Evolutionary conservation across 1,140 invertebrate species (phyloP).

Genomic region (Orussus abietinus): DNA sequence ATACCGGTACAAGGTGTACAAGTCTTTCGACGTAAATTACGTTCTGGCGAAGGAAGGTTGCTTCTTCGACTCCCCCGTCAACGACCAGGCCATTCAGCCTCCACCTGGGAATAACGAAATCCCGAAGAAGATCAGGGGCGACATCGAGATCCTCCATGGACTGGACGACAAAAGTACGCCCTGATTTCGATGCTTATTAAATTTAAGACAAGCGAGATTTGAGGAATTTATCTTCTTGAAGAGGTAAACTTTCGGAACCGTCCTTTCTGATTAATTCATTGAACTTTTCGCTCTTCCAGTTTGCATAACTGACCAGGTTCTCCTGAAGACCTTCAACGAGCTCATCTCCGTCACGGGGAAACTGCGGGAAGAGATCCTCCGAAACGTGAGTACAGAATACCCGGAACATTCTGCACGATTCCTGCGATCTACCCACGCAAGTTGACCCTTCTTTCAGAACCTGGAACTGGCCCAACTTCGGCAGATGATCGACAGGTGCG

Average conservation of each 20-base stretch:
- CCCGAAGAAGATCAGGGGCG: constrained; percentile 55
- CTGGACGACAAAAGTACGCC: constrained; percentile 63
- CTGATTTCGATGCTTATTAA: constrained; percentile 8
- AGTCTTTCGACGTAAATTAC: too few species aligned
- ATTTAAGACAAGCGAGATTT: not conserved
- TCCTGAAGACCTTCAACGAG: constrained; percentile 67
- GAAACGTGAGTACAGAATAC: constrained; percentile 54
- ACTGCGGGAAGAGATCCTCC: constrained; percentile 64
- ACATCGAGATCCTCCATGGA: constrained; percentile 69
- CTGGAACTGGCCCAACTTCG: too few species aligned
- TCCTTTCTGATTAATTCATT: not conserved
- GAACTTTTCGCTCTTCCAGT: constrained; percentile 43
- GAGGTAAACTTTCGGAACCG: not conserved
- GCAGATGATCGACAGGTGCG: too few species aligned
- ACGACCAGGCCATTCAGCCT: too few species aligned
- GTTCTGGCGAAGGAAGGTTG: too few species aligned
- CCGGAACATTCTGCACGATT: too few species aligned
- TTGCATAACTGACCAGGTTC: constrained; percentile 54
- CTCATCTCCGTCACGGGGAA: constrained; percentile 70
- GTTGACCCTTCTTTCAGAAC: too few species aligned
- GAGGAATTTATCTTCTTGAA: not conserved
- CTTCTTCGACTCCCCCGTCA: too few species aligned
- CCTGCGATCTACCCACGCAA: too few species aligned
- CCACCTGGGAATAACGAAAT: too few species aligned
- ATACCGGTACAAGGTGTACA: too few species aligned